Evolutionary conservation across 2,888 invertebrate species (phyloP).

Genomic region (Chloromyia formosa): DNA sequence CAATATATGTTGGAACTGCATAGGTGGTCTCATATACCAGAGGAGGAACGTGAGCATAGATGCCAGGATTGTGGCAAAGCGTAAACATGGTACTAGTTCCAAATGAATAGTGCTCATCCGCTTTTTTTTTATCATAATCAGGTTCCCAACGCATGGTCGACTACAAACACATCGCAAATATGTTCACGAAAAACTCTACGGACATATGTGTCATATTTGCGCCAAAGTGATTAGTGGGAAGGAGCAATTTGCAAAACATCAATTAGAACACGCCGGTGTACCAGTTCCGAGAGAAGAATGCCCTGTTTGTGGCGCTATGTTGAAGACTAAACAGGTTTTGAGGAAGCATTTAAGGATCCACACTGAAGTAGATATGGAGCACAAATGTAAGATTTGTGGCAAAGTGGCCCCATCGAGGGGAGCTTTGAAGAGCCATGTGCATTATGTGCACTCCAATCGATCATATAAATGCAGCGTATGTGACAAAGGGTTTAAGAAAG

Average conservation of each 20-base stretch:
- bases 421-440: slow-evolving; percentile 60
- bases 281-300: slow-evolving; percentile 60
- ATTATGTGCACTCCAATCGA: slow-evolving; percentile 60
- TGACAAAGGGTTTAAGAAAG: slow-evolving; percentile 61
- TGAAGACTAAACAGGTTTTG: slow-evolving; percentile 60
- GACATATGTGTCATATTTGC: slow-evolving; percentile 62
- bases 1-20: slow-evolving; percentile 61
- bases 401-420: slow-evolving; percentile 61
- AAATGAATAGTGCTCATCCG: background rate
- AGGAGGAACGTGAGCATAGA: slow-evolving; percentile 55
- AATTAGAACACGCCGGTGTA: slow-evolving; percentile 58
- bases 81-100: slow-evolving; percentile 50
- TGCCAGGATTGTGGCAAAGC: slow-evolving; percentile 58
- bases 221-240: slow-evolving; percentile 61
- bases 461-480: slow-evolving; percentile 60
- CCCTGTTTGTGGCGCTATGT: slow-evolving; percentile 60
- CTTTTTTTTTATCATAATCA: slow-evolving; percentile 44
- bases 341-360: slow-evolving; percentile 61
- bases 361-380: slow-evolving; percentile 55
- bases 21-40: slow-evolving; percentile 59
- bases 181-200: slow-evolving; percentile 57
- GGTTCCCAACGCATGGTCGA: slow-evolving; percentile 58
- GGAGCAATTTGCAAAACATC: slow-evolving; percentile 60
- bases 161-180: slow-evolving; percentile 58
- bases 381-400: slow-evolving; percentile 59